Conservation (phyloP, 2,797 vertebrate species). For the Tadarida brasiliensis region DNA sequence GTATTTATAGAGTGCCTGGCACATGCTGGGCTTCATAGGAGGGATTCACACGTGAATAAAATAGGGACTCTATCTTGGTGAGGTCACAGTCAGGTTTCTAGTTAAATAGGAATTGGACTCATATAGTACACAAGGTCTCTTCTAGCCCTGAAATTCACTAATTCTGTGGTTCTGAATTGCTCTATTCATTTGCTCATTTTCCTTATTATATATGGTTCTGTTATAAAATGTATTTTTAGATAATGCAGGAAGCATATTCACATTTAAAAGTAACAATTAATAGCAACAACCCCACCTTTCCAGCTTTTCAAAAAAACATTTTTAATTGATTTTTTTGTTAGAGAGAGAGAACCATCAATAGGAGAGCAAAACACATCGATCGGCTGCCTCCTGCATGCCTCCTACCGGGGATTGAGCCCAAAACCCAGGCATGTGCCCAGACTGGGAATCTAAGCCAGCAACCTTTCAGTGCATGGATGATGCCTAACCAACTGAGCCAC, state of each 20-base stretch:
- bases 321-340: too few relatives aligned
- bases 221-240: slow-evolving; percentile 57
- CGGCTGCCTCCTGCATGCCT: too few relatives aligned
- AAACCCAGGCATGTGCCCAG: too few relatives aligned
- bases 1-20: slow-evolving; percentile 26
- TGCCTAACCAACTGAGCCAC: too few relatives aligned
- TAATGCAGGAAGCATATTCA: background rate
- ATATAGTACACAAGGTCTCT: background rate
- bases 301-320: too few relatives aligned
- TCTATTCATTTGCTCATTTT: slow-evolving; percentile 1
- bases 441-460: too few relatives aligned
- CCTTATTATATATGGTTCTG: background rate
- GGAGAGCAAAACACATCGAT: too few relatives aligned
- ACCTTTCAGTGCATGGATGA: too few relatives aligned
- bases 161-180: slow-evolving; percentile 46
- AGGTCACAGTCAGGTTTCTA: background rate
- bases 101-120: background rate
- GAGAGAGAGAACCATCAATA: too few relatives aligned
- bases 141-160: background rate
- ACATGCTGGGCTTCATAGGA: background rate
- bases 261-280: background rate
- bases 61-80: background rate
- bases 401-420: too few relatives aligned
- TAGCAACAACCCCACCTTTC: background rate
- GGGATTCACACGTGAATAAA: background rate